Evolutionary conservation across 2,888 invertebrate genomes (phyloP), one percentile per base, ranked within the genome.

Genomic region (Caenorhabditis panamensis): DNA sequence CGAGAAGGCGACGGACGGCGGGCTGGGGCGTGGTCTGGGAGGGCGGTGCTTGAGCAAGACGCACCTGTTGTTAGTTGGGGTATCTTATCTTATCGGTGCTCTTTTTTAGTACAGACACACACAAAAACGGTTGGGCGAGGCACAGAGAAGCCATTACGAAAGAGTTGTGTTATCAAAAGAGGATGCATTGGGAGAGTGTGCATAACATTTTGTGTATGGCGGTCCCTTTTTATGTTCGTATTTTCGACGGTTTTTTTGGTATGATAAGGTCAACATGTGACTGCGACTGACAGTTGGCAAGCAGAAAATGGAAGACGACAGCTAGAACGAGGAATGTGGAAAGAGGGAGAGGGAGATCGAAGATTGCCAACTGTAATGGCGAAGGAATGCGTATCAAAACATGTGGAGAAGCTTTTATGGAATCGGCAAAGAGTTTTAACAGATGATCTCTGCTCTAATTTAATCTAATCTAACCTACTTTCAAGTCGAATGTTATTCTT

Each of bases 251-350:
- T 51, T 28, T 47, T 37, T 22, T 16, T 9, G 69, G 54, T n/a
- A 22, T 64, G 72, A 72, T 72, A 72, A 72, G 72, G 63, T 64
- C 63, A 72, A 72, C 56, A 72, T 64, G 47, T 64, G 63, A 63
- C 62, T 44, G 62, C n/a, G n/a, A n/a, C n/a, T n/a, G n/a, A n/a
- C n/a, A n/a, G 53, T 61, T 56, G 72, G 64, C 72, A 72, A 59
- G 58, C 22, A 54, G 20, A 49, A 54, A n/a, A n/a, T n/a, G n/a
- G n/a, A 54, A 22, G 62, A 44, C 24, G 20, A 47, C n/a, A 54
- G 36, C 22, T 44, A 31, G 16, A 51, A 24, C 31, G 49, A n/a
- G 18, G 44, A 13, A 49, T 49, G 6, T 31, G 61, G 24, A 49
- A 58, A 28, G 36, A 62, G 28, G 24, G 49, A 51, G 54, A 51